These are phyloP conservation scores for Podiceps cristatus DNA, from an alignment of 2,113 vertebrate genomes.

Conservation along the genomic window DNA sequence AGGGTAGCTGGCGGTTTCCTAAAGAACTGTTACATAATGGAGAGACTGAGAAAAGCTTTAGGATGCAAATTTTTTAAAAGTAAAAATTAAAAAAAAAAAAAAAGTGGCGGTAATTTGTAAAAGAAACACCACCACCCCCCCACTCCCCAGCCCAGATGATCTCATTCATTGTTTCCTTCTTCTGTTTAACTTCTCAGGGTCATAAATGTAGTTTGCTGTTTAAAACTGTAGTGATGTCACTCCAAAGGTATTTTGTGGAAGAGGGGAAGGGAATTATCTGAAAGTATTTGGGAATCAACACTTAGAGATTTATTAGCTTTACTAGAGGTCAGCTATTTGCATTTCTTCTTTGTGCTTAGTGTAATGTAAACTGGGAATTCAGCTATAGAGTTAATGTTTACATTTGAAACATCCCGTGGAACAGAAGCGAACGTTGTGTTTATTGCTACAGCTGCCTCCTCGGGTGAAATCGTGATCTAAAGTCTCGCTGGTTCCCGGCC, in stretches of 20 bases:
- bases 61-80: slow-evolving; percentile 77
- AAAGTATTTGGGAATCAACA: slow-evolving; percentile 58
- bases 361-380: slow-evolving; percentile 54
- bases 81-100: slow-evolving; percentile 43
- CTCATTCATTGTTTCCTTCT: slow-evolving; percentile 77
- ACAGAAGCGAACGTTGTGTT: slow-evolving; percentile 17
- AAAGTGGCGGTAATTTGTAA: slow-evolving; percentile 74
- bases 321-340: slow-evolving; percentile 39
- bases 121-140: slow-evolving; percentile 64
- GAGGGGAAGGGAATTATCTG: slow-evolving; percentile 17
- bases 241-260: slow-evolving; percentile 58
- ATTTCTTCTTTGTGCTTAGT: slow-evolving; percentile 28
- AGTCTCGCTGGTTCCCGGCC: background rate
- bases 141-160: slow-evolving; percentile 67
- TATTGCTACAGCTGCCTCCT: slow-evolving; percentile 53
- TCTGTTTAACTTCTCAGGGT: slow-evolving; percentile 77
- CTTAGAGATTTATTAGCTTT: slow-evolving; percentile 53
- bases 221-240: slow-evolving; percentile 50
- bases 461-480: slow-evolving; percentile 18
- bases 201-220: slow-evolving; percentile 69
- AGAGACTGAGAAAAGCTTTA: slow-evolving; percentile 77
- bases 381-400: slow-evolving; percentile 60
- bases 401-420: slow-evolving; percentile 15
- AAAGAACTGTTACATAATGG: slow-evolving; percentile 84
- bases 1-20: slow-evolving; percentile 79